Conservation (phyloP, 2,113 vertebrate species). For the Ictalurus punctatus region DNA sequence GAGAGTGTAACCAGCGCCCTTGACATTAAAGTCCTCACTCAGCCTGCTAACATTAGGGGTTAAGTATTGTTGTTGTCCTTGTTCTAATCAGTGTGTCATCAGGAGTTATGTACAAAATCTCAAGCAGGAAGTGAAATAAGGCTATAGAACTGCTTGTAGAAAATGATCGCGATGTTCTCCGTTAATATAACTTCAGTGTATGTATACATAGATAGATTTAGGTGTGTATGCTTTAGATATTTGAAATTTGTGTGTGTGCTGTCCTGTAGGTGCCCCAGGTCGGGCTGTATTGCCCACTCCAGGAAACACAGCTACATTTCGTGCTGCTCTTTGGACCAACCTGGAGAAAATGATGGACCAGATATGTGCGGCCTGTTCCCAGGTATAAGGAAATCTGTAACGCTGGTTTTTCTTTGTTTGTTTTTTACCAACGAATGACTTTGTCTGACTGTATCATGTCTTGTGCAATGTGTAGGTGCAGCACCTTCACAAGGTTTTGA, state of each 20-base stretch:
- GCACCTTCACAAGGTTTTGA: constrained; percentile 93
- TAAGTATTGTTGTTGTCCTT: background rate
- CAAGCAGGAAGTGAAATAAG: background rate
- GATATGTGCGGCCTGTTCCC: constrained; percentile 87
- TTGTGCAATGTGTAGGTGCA: constrained; percentile 69
- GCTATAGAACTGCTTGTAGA: background rate
- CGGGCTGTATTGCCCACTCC: constrained; percentile 91
- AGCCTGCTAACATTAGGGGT: constrained; percentile 83
- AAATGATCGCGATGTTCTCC: background rate
- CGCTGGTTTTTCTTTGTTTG: too few relatives aligned
- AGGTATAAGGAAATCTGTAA: constrained; percentile 65
- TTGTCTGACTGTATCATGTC: background rate
- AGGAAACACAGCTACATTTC: constrained; percentile 90
- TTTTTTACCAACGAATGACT: background rate
- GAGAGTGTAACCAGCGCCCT: constrained; percentile 85
- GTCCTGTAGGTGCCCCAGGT: constrained; percentile 82
- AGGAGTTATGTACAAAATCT: background rate
- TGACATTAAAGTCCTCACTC: constrained; percentile 91
- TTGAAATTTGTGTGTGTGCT: background rate
- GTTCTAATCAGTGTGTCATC: background rate
- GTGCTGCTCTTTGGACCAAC: constrained; percentile 95
- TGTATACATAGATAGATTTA: background rate
- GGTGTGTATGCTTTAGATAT: background rate
- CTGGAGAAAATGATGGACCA: constrained; percentile 98
- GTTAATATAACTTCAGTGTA: background rate